Evolutionary conservation across 2,888 invertebrate genomes (phyloP).

Genomic region (Anodontia alba): DNA sequence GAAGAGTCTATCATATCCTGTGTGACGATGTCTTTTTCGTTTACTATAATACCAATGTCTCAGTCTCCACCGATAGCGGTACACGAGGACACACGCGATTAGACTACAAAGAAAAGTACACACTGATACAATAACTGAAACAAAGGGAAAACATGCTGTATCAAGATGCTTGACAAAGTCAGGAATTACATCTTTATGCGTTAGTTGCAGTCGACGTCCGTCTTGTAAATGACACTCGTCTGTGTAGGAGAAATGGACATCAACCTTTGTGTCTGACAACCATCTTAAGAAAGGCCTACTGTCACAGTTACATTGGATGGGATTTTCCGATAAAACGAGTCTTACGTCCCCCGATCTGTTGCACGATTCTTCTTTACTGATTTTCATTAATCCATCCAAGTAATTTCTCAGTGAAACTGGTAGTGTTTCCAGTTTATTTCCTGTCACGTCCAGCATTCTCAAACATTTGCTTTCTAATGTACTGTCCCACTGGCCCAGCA

Average conservation of each 20-base stretch:
- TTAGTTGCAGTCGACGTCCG: not conserved
- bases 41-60: conserved; percentile 52
- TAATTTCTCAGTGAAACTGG: conserved; percentile 5
- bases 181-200: not conserved
- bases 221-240: conserved; percentile 23
- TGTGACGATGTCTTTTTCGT: conserved; percentile 27
- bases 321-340: conserved; percentile 36
- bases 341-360: not conserved
- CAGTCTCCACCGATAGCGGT: conserved; percentile 54
- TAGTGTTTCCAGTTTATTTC: conserved; percentile 25
- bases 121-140: not conserved
- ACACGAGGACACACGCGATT: conserved; percentile 18
- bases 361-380: not conserved
- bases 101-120: conserved; percentile 12
- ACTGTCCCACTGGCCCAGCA: conserved; percentile 14
- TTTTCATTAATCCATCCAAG: conserved; percentile 6
- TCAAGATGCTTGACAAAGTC: not conserved
- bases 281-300: conserved; percentile 47
- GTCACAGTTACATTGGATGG: conserved; percentile 44
- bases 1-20: conserved; percentile 51
- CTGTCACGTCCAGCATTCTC: not conserved
- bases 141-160: not conserved
- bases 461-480: conserved; percentile 11
- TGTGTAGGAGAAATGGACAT: not conserved
- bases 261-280: conserved; percentile 25